Evolutionary conservation across 2,888 invertebrate species (phyloP).

Genomic region (Caenorhabditis sp.): DNA sequence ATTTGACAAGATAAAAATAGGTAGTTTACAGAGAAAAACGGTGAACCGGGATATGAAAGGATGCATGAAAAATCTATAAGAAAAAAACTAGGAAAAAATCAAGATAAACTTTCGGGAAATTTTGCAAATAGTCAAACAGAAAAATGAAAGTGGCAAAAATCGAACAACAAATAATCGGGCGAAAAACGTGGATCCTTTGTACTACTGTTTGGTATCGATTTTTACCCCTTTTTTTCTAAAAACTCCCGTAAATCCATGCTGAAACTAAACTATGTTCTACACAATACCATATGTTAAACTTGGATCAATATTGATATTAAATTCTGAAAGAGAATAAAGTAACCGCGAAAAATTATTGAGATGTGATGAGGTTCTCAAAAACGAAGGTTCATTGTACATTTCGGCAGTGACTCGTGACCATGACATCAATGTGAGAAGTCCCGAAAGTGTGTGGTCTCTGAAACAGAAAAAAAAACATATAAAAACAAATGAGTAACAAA

Average conservation of each 20-base stretch:
- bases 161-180: too few species aligned
- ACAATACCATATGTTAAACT: constrained; percentile 68
- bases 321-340: constrained; percentile 67
- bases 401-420: constrained; percentile 85
- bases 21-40: not conserved
- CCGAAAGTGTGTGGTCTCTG: constrained; percentile 78
- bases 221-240: too few species aligned
- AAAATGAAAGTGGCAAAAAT: too few species aligned
- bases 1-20: not conserved
- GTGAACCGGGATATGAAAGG: constrained; percentile 21
- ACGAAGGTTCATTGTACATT: constrained; percentile 96
- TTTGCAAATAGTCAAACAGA: too few species aligned
- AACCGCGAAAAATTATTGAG: constrained; percentile 64
- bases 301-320: constrained; percentile 67
- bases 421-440: constrained; percentile 90
- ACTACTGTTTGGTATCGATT: not conserved
- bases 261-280: constrained; percentile 12
- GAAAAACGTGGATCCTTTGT: not conserved
- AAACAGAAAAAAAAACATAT: constrained; percentile 15
- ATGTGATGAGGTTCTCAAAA: constrained; percentile 77
- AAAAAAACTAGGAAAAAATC: too few species aligned
- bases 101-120: too few species aligned
- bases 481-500: not conserved
- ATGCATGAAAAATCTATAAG: not conserved
- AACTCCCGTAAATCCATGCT: too few species aligned